These are phyloP conservation scores for Stegostoma tigrinum DNA, from an alignment of 2,113 vertebrate genomes.

Conservation along the genomic window DNA sequence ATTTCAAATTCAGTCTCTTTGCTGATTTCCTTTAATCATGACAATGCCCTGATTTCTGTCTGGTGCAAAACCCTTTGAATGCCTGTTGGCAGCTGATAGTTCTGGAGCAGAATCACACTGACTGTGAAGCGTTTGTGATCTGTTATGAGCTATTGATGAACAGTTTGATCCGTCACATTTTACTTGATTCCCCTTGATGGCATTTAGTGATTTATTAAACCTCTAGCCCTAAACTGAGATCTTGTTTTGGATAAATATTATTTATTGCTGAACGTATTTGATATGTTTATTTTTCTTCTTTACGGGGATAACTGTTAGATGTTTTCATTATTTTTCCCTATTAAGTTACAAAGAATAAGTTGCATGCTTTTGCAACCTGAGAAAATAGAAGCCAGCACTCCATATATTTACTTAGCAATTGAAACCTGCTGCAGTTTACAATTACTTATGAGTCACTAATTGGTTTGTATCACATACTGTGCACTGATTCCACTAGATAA, in stretches of 20 bases:
- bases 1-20: background rate
- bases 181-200: background rate
- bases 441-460: slow-evolving; percentile 15
- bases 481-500: background rate
- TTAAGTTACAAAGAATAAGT: background rate
- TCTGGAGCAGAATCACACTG: background rate
- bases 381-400: background rate
- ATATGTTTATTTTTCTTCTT: background rate
- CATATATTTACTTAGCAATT: background rate
- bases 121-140: background rate
- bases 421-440: background rate
- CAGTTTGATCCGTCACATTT: background rate
- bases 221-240: background rate
- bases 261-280: background rate
- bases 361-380: background rate
- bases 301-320: background rate
- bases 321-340: background rate
- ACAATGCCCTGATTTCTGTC: background rate
- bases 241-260: background rate
- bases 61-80: background rate
- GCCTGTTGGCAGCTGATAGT: background rate
- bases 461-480: background rate
- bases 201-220: background rate
- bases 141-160: slow-evolving; percentile 1
- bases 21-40: background rate